Evolutionary conservation across 53 echinoderm and acorn worm genomes (phyloP).

Genomic region (Holothuria scabra): DNA sequence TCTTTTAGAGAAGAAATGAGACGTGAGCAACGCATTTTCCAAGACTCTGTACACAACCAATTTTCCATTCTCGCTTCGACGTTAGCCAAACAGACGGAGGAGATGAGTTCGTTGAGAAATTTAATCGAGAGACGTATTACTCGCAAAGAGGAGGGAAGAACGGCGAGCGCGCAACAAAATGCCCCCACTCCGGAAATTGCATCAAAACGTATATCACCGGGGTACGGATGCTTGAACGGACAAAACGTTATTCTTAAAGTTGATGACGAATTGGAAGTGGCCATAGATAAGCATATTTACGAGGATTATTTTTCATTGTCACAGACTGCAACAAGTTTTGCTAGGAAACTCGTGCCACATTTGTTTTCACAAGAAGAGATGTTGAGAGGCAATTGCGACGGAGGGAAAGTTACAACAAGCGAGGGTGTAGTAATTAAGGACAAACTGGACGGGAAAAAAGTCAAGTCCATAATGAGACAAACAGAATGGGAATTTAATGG

Average conservation of each 20-base stretch:
- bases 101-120: not conserved
- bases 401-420: not conserved
- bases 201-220: not conserved
- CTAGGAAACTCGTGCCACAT: conserved; percentile 3
- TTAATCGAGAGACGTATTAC: not conserved
- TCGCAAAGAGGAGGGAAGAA: not conserved
- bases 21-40: not conserved
- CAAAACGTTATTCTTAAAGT: not conserved
- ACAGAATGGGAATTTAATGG: conserved; percentile 1
- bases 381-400: not conserved
- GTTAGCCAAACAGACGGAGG: not conserved
- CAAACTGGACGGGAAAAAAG: not conserved
- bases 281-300: not conserved
- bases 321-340: not conserved
- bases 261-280: not conserved
- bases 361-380: not conserved
- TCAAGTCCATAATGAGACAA: not conserved
- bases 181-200: not conserved
- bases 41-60: not conserved
- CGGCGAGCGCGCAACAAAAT: not conserved
- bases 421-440: not conserved
- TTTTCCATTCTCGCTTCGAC: not conserved
- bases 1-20: not conserved
- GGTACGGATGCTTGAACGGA: not conserved
- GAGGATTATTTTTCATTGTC: not conserved